A percentile compares a stretch with the other conserved stretches of the same genome.
Evolutionary conservation across 2,797 vertebrate genomes (phyloP).

Genomic region (Eupleurogrammus muticus): DNA sequence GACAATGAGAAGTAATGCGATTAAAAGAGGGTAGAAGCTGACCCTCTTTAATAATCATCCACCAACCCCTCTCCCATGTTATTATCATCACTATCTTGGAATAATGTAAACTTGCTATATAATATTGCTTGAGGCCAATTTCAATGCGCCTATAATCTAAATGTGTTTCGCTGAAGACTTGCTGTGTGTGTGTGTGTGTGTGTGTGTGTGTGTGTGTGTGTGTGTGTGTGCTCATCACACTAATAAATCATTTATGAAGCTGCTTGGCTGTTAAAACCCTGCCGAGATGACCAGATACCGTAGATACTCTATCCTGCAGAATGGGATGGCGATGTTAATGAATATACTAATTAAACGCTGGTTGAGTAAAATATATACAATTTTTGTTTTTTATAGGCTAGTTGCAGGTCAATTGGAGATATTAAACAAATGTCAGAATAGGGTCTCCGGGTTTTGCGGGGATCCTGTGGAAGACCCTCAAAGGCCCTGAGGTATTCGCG

Average conservation of each 20-base stretch:
- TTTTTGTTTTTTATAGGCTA: not conserved
- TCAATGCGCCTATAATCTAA: not conserved
- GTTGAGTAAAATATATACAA: too few species aligned
- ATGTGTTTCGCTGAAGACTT: slow-evolving; percentile 17
- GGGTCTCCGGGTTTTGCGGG: not conserved
- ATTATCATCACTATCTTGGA: slow-evolving; percentile 16
- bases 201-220: too few species aligned
- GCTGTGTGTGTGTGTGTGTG: slow-evolving; percentile 40
- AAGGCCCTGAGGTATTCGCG: not conserved
- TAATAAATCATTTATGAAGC: slow-evolving; percentile 63
- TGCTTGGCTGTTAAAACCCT: slow-evolving; percentile 32
- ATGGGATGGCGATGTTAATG: too few species aligned
- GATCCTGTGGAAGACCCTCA: not conserved
- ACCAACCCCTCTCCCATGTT: too few species aligned
- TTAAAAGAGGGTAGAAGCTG: not conserved
- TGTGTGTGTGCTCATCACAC: slow-evolving; percentile 39
- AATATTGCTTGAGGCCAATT: not conserved
- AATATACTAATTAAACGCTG: too few species aligned
- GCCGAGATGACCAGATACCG: slow-evolving; percentile 7
- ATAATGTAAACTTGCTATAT: slow-evolving; percentile 8
- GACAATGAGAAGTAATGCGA: slow-evolving; percentile 5
- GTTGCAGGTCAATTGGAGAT: not conserved
- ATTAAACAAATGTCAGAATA: not conserved
- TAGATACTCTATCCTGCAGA: too few species aligned
- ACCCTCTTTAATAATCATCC: not conserved